Evolutionary conservation across 2,113 vertebrate species (phyloP), one percentile per base, ranked within the genome.

Genomic region (Equus przewalskii): DNA sequence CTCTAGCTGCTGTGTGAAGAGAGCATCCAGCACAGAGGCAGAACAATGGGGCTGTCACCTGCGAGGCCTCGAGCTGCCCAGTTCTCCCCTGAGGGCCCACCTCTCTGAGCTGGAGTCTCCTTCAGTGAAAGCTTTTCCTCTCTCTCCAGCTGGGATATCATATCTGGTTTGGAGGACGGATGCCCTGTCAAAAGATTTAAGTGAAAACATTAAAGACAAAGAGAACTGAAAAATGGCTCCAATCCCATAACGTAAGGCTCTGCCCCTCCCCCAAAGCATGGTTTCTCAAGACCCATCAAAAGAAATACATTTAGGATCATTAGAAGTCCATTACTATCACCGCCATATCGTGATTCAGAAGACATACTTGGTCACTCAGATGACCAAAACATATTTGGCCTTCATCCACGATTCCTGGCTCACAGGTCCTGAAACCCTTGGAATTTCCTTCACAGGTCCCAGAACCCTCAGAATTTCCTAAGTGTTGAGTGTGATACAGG

Each of bases 131-230:
- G 94, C 54, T 46, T 73, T 14, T 97, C 97, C 33, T 98, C 97
- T 10, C 54, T 91, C 87, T 98, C 97, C 83, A 98, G 44, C 69
- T 93, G 92, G n/a, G 92, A 81, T 75, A 98, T 96, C 94, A 97
- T 2, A 19, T 96, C 92, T 44, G 97, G 97, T 51, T 97, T 97
- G 73, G 89, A 79, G 83, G 67, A 93, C 67, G 72, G 93, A 33
- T 65, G 89, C 16, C 97, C 97, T 97, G 41, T 13, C 62, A 62
- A 84, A 41, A 62, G 46, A 33, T 28, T 58, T 72, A 54, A 54
- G 12, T 33, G 28, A 24, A 81, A 92, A 90, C 6, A 8, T 28
- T 72, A 22, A 64, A 11, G 72, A 33, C 28, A 33, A 58, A 70
- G 46, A 72, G 1, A 12, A 49, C 46, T 54, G 10, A 72, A 88